These are phyloP conservation scores for Lindbergichthys nudifrons DNA, from an alignment of 2,797 vertebrate species.

Conservation along the genomic window DNA sequence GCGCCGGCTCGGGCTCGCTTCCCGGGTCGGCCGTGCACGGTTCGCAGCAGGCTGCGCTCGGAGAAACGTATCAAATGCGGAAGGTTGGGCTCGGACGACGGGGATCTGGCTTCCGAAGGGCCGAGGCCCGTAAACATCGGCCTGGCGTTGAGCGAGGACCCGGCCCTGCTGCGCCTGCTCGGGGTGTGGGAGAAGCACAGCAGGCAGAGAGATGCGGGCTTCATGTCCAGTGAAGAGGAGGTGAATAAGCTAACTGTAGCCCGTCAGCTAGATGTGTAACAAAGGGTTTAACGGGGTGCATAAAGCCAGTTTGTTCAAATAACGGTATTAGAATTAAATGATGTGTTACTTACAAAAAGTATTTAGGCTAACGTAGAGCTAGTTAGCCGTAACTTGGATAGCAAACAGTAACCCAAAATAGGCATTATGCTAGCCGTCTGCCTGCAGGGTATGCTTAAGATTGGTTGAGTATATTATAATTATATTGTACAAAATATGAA, in stretches of 20 bases:
- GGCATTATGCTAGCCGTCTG: conserved; percentile 5
- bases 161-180: conserved; percentile 86
- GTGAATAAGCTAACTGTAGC: conserved; percentile 67
- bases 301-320: not conserved
- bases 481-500: no score
- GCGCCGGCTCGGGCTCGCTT: conserved; percentile 86
- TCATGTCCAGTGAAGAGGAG: conserved; percentile 87
- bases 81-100: conserved; percentile 73
- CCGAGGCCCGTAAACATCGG: conserved; percentile 85
- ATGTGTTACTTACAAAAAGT: conserved; percentile 35
- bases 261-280: conserved; percentile 14
- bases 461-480: no score
- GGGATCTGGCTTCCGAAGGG: conserved; percentile 74
- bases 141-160: conserved; percentile 85
- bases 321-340: conserved; percentile 5
- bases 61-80: conserved; percentile 81
- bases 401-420: conserved; percentile 27
- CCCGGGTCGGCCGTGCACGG: conserved; percentile 85
- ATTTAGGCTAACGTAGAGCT: conserved; percentile 53
- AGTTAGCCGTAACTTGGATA: conserved; percentile 52
- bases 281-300: not conserved
- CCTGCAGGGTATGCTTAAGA: conserved; percentile 14
- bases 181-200: conserved; percentile 85
- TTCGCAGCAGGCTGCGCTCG: conserved; percentile 78
- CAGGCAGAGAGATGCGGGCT: conserved; percentile 84